Evolutionary conservation across 1,140 invertebrate genomes (phyloP), one percentile per base, ranked within the genome.

Genomic region (Neodiprion pinetum): DNA sequence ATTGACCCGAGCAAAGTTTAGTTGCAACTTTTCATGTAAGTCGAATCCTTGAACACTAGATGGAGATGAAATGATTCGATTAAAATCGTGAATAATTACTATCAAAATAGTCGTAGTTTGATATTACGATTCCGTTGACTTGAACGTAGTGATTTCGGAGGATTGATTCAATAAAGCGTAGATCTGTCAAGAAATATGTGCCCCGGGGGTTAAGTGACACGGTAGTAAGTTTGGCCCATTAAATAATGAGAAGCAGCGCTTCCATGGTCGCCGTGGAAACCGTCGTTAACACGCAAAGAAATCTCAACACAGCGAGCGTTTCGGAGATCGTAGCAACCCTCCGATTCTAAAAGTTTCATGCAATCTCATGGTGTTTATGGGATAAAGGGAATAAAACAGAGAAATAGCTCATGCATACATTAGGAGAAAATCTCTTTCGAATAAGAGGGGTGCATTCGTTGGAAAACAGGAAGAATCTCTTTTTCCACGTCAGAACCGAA

Each of bases 351-450:
- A 69, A 69, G 14, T 69, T 69, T 69, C 67, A 69, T 69, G 67
- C 67, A 69, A 69, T 69, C 67, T 69, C 67, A 69, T 69, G 67
- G 67, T 69, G 67, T 69, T 69, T 69, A 69, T 69, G 67, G 67
- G 67, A 69, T 69, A 21, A 69, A 47, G 21, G 11, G 67, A 69
- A 69, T 69, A 69, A 69, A 69, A 69, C 67, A 69, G 67, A 9
- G 40, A 69, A 69, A 69, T 69, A 69, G 67, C 67, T 69, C 67
- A 69, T 69, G 67, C 67, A 69, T 69, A 69, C 67, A 69, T 69
- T 69, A 69, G 67, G 67, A 21, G 9, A 47, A 69, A 12, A 69
- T 69, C 40, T 47, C 67, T 65, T 65, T 23, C 14, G 67, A 21
- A 21, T 23, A 14, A 14, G 67, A 47, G 67, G 17, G 67, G 67